phyloP scores from a whole-genome alignment of 2,797 vertebrate genomes.

The Poeciliopsis paucimaculata region DNA sequence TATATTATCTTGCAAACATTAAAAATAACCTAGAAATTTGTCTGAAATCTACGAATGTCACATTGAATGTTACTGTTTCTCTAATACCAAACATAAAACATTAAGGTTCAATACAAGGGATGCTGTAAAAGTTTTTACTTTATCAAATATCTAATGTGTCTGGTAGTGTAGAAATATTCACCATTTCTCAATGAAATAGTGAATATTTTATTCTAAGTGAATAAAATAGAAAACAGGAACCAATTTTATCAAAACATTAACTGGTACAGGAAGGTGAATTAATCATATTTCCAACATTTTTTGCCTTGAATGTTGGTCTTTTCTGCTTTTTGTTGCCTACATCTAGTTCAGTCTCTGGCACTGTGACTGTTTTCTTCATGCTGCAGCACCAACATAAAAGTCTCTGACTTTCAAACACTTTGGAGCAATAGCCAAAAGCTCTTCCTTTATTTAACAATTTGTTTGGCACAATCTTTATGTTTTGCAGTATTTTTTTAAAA shows the following conservation, averaged over 20 bases:
- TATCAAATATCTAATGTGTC: not conserved
- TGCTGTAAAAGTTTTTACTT: not conserved
- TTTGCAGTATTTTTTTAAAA: not conserved
- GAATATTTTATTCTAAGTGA: too few relatives aligned
- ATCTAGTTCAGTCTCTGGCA: not conserved
- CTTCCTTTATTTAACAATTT: not conserved
- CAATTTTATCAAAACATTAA: not conserved
- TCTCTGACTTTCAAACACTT: not conserved
- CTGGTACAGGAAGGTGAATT: not conserved
- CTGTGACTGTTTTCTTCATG: not conserved
- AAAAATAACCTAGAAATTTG: not conserved
- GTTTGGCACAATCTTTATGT: not conserved
- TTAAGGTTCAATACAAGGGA: not conserved
- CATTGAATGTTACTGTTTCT: not conserved
- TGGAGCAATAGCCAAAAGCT: not conserved
- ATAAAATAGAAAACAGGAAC: not conserved
- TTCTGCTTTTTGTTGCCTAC: not conserved
- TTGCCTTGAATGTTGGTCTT: not conserved
- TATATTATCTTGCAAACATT: not conserved
- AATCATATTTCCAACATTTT: not conserved
- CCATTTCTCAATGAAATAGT: too few relatives aligned
- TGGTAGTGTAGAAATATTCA: not conserved
- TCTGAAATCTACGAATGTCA: not conserved
- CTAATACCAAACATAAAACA: not conserved
- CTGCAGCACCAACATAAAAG: not conserved